Base-by-base conservation (phyloP, 2,888 invertebrate species). In the Morpho helenor region DNA sequence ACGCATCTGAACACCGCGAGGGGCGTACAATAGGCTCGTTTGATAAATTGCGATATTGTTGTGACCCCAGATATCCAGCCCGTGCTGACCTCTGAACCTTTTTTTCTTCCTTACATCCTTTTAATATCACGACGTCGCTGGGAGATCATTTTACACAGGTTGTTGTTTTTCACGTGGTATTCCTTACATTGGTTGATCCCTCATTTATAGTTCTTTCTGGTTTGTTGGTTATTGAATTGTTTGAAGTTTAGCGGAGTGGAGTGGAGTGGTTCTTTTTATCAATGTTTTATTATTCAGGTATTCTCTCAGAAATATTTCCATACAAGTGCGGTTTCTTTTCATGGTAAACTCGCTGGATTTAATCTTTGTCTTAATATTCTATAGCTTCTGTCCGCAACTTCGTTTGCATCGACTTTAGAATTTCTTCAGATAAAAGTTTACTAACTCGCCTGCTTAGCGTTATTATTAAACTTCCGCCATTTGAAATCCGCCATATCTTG, bases 21-120 rank as follows among this genome's bases (percentile, higher is more conserved):
- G 84, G 84, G 80, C 71, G 75, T 63, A 87, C 87, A 87, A 87
- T 87, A 84, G 79, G 79, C 82, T 87, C 87, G 83, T 87, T 87
- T 87, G 87, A 86, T 84, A 87, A 87, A 87, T 87, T 87, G 87
- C 84, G 80, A 83, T 85, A 87, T 87, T 87, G 87, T 87, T 82
- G 68, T 59, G 65, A 61, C 67, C 64, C 60, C 60, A 66, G 66
- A 68, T 66, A 66, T 55, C 72, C 70, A 71, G 66, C 61, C 61
- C 61, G 73, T 72, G 68, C 68, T 75, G 79, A 75, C 76, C 80
- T 73, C 71, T 73, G 73, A 74, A 76, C 73, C 74, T 72, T 65
- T 62, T 66, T 58, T 60, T 57, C 59, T 61, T 57, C 47, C 56
- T 57, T 52, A 55, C 58, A 63, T 58, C 61, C 62, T 62, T 64